Base-by-base conservation (phyloP, 2,888 invertebrate species). In the Taenaris catops region DNA sequence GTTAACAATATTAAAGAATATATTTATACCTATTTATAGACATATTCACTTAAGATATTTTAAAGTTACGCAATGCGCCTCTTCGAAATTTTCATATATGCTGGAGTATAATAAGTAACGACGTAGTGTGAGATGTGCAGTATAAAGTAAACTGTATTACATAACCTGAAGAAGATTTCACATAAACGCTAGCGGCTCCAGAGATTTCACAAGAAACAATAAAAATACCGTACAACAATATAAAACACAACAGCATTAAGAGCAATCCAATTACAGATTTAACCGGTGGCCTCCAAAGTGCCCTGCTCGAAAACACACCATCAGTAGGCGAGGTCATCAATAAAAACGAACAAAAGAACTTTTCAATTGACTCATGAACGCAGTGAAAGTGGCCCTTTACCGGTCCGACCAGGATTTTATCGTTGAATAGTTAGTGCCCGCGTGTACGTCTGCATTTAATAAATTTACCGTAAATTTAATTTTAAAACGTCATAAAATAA, bases 271-370 rank as follows among this genome's bases (percentile, higher is more conserved):
- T 28, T 19, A 12, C 19, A 19, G 19, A 17, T 28, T 18, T 27
- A 18, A 27, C 8, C 18, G 18, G 27, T 27, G 27, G 17, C 28
- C 4, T 17, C 19, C 17, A 26, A 17, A 26, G 9, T 18, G 17
- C 5, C 9, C 12, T 14, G 12, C 5, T 26, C n/a, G 11, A 8
- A 10, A 34, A 25, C 12, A 12, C 19, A 20, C 25, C 25, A 25
- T 17, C 28, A 20, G 33, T 33, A 25, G 33, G 6, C 34, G 34
- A 34, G 34, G 34, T 34, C 34, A 21, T 10, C 10, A 11, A 20
- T 25, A 26, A 26, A n/a, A 24, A 24, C 37, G 36, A 34, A 29
- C 44, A 40, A 36, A 40, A 40, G 40, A 40, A 32, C 29, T 32
- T 36, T 36, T 36, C 40, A 20, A 36, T 41, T 24, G 40, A 33